Conservation (phyloP, 2,888 invertebrate genomes). For the Agriotes lineatus region DNA sequence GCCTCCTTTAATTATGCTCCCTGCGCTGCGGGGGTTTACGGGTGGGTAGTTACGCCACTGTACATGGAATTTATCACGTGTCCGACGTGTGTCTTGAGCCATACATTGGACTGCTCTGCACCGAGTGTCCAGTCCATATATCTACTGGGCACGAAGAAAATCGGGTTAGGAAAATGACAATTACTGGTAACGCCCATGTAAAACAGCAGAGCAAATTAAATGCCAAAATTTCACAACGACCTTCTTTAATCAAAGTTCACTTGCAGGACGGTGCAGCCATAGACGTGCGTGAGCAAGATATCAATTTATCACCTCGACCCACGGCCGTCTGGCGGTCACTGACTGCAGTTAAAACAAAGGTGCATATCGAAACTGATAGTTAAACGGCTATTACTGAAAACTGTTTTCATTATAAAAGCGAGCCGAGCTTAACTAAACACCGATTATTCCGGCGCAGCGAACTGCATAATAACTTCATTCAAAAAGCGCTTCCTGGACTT, state of each 20-base stretch:
- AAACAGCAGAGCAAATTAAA: constrained; percentile 10
- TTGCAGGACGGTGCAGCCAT: constrained; percentile 22
- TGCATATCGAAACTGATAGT: not conserved
- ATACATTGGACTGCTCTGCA: not conserved
- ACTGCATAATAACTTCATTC: constrained; percentile 25
- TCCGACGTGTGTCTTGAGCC: not conserved
- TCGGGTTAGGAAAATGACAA: constrained; percentile 31
- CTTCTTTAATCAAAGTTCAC: constrained; percentile 43
- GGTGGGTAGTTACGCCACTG: too few relatives aligned
- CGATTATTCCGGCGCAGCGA: constrained; percentile 27
- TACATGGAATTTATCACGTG: constrained; percentile 11
- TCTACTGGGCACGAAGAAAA: constrained; percentile 4
- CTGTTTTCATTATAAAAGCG: not conserved
- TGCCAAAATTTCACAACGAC: constrained; percentile 36
- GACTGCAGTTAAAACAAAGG: not conserved
- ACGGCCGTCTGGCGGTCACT: constrained; percentile 34
- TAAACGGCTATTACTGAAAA: too few relatives aligned
- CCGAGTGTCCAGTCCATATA: not conserved
- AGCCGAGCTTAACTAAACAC: constrained; percentile 8
- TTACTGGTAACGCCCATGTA: constrained; percentile 39
- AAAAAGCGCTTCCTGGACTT: constrained; percentile 14
- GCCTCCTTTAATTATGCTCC: too few relatives aligned
- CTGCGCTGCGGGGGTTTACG: too few relatives aligned
- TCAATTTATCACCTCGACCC: constrained; percentile 38
- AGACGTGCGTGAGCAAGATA: constrained; percentile 19